These are phyloP conservation scores for Himalopsyche japonica DNA, from an alignment of 2,888 invertebrate species.

Conservation along the genomic window DNA sequence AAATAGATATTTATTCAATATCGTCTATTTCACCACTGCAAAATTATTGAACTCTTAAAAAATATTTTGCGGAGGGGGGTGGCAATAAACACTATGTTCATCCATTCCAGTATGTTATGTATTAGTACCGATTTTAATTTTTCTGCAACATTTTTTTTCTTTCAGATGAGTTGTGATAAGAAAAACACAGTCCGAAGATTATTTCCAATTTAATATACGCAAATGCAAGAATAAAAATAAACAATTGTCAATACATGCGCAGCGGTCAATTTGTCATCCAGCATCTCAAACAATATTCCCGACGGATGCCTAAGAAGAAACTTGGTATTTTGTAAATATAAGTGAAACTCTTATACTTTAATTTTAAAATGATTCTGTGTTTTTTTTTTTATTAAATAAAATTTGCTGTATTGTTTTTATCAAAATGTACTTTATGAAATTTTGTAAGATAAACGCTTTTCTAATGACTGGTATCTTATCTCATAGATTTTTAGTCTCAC, in stretches of 20 bases:
- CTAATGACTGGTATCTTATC: not conserved
- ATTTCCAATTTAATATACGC: not conserved
- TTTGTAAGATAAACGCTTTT: not conserved
- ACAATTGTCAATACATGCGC: not conserved
- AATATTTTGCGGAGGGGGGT: too few species aligned
- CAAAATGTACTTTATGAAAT: not conserved
- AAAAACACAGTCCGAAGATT: not conserved
- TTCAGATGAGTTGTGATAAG: not conserved
- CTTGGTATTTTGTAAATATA: not conserved
- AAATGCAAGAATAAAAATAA: not conserved
- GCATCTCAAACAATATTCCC: not conserved
- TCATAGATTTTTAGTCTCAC: not conserved
- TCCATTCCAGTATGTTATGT: too few species aligned
- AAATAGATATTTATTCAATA: too few species aligned
- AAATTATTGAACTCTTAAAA: too few species aligned
- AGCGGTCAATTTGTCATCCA: not conserved
- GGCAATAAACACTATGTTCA: too few species aligned
- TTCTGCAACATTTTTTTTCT: not conserved
- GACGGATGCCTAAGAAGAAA: not conserved
- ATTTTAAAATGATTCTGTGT: not conserved
- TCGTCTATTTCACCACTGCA: too few species aligned
- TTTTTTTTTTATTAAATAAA: not conserved
- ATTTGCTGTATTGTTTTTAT: not conserved
- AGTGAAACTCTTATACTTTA: not conserved
- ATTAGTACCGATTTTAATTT: too few species aligned